Conservation (phyloP, 1,140 invertebrate species). For the Scylla paramamosain region DNA sequence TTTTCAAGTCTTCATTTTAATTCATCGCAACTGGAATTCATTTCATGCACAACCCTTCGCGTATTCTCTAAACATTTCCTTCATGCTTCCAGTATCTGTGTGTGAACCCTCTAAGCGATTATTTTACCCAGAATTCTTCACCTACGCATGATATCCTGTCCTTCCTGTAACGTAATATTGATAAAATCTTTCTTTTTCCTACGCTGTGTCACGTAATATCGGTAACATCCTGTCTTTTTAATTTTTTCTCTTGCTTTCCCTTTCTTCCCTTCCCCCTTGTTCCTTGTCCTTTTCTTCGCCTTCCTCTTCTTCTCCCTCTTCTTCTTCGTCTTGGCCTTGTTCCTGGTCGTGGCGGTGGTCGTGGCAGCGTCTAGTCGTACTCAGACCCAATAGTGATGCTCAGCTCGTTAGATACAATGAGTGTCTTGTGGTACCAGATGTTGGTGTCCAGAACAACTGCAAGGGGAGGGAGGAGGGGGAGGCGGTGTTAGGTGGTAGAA, state of each 20-base stretch:
- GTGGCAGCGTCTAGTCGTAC: constrained; percentile 86
- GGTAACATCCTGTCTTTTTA: not conserved
- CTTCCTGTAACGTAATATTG: no score
- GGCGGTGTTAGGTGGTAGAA: not conserved
- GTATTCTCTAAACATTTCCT: not conserved
- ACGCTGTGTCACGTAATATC: no score
- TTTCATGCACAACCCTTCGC: not conserved
- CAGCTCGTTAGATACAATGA: constrained; percentile 90
- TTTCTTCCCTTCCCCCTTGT: no score
- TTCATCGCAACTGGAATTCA: no score
- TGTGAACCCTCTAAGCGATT: no score
- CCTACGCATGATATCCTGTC: no score
- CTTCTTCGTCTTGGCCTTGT: not conserved
- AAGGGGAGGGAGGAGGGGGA: not conserved
- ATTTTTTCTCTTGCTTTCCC: constrained; percentile 79
- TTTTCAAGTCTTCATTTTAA: no score
- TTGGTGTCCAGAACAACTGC: constrained; percentile 96
- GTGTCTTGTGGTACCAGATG: constrained; percentile 96
- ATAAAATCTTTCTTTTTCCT: no score
- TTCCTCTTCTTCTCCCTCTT: no score
- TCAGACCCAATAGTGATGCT: constrained; percentile 98
- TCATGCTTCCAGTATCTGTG: not conserved
- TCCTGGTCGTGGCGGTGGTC: not conserved
- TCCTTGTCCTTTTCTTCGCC: no score
- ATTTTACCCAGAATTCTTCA: no score